Evolutionary conservation across 2,888 invertebrate species (phyloP), one percentile per base, ranked within the genome.

Genomic region (Nephrotoma guestfalica): DNA sequence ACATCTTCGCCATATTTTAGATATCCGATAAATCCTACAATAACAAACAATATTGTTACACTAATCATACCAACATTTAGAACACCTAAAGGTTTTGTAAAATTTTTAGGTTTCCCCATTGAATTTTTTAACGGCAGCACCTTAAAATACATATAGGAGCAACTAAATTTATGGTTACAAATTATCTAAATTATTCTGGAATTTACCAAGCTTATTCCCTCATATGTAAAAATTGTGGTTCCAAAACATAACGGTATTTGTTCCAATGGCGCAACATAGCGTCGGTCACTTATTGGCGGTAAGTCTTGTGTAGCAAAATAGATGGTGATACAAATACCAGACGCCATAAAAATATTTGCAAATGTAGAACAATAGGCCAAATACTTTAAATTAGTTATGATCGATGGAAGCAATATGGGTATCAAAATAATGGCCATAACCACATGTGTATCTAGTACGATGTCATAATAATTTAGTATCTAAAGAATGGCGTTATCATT

Each of bases 191-290:
- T 13, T 42, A 30, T 30, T 30, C 30, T 30, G 30, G 1, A 30
- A 30, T 93, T 94, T 90, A 96, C 97, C 93, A 97, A 91, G 86
- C 96, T 96, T 88, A 99, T 99, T 88, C 98, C 99, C 92, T 99
- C 99, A 90, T 99, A 99, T 4, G 99, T 97, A 91, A 97, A 99
- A 87, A 99, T 94, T 41, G 97, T 97, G 0, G 98, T 99, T 85
- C 99, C 99, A 90, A 99, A 98, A 91, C 96, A 99, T 13, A 99
- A 92, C 0, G 99, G 98, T 96, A 92, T 87, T 93, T 93, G 87
- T 15, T 91, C 88, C 91, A 94, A 93, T 6, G 93, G 91, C 0
- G 95, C 95, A 13, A 96, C 91, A 88, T 94, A 94, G 0, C 90
- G 91, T 87, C 96, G 93, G 51, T 93, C 92, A 0, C 91, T 89